A percentile compares a stretch with the other conserved stretches of the same genome.
phyloP scores from a whole-genome alignment of 2,888 invertebrate species.

The Agrochola macilenta region DNA sequence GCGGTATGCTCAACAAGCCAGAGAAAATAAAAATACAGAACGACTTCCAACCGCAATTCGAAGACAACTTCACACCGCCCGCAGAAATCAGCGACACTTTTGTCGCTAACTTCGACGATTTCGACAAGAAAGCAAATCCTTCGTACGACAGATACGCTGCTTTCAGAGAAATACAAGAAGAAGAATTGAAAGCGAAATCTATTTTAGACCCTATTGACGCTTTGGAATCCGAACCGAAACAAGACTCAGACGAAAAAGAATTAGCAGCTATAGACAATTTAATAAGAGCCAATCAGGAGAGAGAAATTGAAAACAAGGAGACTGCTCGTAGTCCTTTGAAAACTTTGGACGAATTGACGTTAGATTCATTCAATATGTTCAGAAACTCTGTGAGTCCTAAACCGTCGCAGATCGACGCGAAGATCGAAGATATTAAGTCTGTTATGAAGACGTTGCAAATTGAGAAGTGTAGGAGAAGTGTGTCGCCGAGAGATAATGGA shows the following conservation, averaged over 20 bases:
- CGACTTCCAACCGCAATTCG: conserved; percentile 91
- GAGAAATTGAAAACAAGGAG: conserved; percentile 77
- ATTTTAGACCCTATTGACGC: conserved; percentile 79
- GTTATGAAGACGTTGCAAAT: conserved; percentile 87
- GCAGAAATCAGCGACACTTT: conserved; percentile 88
- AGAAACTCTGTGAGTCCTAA: conserved; percentile 87
- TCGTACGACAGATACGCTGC: conserved; percentile 96
- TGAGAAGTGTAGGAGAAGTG: conserved; percentile 82
- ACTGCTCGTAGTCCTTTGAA: conserved; percentile 82
- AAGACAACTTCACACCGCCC: conserved; percentile 91
- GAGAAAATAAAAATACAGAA: conserved; percentile 54
- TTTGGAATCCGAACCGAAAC: conserved; percentile 76
- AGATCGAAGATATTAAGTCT: conserved; percentile 87
- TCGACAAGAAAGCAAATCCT: conserved; percentile 89
- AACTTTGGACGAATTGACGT: conserved; percentile 83
- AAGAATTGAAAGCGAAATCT: conserved; percentile 91
- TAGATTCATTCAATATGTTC: conserved; percentile 86
- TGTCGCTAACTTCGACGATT: conserved; percentile 93
- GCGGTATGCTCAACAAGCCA: conserved; percentile 48
- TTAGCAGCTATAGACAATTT: conserved; percentile 80
- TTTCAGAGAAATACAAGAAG: conserved; percentile 96
- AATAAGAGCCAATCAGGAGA: conserved; percentile 76
- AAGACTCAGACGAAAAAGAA: conserved; percentile 84
- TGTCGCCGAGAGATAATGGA: conserved; percentile 87
- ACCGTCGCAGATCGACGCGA: conserved; percentile 84